Evolutionary conservation across 2,888 invertebrate species (phyloP).

Genomic region (Anticlea derivata): DNA sequence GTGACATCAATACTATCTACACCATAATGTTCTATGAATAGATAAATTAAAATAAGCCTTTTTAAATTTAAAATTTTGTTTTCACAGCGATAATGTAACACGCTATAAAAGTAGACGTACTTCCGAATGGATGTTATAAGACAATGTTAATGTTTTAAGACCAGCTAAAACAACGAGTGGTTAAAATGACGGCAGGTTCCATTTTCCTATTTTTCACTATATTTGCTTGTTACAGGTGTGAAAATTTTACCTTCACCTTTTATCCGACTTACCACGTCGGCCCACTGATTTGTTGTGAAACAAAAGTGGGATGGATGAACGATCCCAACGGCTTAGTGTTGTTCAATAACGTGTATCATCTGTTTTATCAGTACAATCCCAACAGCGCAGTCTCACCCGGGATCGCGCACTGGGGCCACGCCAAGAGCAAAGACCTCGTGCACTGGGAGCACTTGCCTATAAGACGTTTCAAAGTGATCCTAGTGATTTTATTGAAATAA

Average conservation of each 20-base stretch:
- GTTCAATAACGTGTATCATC: conserved; percentile 66
- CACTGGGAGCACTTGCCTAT: conserved; percentile 73
- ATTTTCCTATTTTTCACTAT: conserved; percentile 42
- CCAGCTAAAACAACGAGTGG: conserved; percentile 18
- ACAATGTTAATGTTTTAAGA: no score
- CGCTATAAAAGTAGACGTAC: no score
- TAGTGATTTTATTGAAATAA: no score
- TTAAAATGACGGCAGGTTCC: conserved; percentile 31
- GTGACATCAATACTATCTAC: no score
- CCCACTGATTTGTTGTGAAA: conserved; percentile 38
- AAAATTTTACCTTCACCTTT: conserved; percentile 43
- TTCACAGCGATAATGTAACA: no score
- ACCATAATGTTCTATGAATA: no score
- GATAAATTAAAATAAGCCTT: no score
- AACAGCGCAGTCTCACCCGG: conserved; percentile 56
- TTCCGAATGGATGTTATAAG: no score
- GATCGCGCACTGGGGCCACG: conserved; percentile 80
- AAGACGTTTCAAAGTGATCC: no score
- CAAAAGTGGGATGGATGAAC: conserved; percentile 75
- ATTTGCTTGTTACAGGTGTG: conserved; percentile 37
- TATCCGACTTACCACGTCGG: conserved; percentile 64
- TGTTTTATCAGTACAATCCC: conserved; percentile 80
- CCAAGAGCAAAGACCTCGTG: conserved; percentile 69
- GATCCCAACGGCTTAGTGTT: conserved; percentile 81
- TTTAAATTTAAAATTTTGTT: no score